Conservation (phyloP, 2,888 invertebrate genomes). For the Metellina segmentata region DNA sequence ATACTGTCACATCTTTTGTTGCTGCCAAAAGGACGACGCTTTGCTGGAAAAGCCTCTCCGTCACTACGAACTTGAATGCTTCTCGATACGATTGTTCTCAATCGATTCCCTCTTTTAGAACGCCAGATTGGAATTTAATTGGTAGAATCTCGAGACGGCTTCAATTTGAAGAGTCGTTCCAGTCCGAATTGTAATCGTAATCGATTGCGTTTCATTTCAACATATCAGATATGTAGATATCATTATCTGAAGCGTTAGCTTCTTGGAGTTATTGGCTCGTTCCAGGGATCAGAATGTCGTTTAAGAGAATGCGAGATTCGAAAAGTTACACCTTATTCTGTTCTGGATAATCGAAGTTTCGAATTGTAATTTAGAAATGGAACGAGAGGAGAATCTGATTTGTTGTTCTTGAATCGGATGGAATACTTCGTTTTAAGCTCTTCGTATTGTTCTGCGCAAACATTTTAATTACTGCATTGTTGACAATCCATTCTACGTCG, state of each 20-base stretch:
- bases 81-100: slow-evolving; percentile 5
- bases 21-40: too few relatives aligned
- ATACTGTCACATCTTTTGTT: not conserved
- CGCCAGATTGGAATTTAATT: slow-evolving; percentile 46
- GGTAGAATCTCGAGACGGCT: slow-evolving; percentile 7
- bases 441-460: not conserved
- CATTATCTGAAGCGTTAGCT: not conserved
- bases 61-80: not conserved
- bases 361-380: not conserved
- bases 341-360: not conserved
- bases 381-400: not conserved
- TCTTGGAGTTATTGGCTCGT: not conserved
- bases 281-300: not conserved
- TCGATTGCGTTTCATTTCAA: not conserved
- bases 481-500: not conserved
- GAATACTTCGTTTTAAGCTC: not conserved
- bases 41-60: not conserved
- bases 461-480: not conserved
- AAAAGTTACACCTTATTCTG: too few relatives aligned
- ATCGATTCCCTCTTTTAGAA: slow-evolving; percentile 29
- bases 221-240: not conserved
- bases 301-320: not conserved
- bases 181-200: not conserved
- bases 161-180: slow-evolving; percentile 12
- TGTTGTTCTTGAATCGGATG: not conserved